These are phyloP conservation scores for Scomber japonicus DNA, from an alignment of 2,113 vertebrate genomes.

Conservation along the genomic window DNA sequence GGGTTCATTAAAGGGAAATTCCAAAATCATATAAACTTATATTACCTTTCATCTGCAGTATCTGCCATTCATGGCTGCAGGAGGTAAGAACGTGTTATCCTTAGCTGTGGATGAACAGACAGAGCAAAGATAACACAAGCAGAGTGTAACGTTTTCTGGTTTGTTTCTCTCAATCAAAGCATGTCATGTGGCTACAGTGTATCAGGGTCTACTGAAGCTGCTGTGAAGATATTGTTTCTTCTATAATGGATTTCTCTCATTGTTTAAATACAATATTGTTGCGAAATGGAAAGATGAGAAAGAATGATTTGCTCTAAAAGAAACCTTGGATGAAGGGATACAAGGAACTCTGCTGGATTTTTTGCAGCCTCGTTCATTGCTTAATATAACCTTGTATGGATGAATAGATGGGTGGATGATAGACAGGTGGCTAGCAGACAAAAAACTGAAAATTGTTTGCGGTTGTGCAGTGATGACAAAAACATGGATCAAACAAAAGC, in stretches of 20 bases:
- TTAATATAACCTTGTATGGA: neutral
- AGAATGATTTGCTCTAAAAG: too few relatives aligned
- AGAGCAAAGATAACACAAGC: too few relatives aligned
- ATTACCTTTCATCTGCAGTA: constrained; percentile 3
- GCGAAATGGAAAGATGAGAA: neutral
- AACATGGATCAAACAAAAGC: constrained; percentile 21
- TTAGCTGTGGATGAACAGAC: too few relatives aligned
- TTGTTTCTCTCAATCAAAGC: constrained; percentile 18
- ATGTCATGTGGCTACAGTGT: neutral
- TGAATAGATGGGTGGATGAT: neutral
- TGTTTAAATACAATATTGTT: neutral
- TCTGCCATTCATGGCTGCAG: neutral
- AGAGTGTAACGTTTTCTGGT: constrained; percentile 30
- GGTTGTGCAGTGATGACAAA: constrained; percentile 18
- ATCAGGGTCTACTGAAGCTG: neutral
- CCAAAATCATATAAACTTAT: neutral
- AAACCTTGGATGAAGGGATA: too few relatives aligned
- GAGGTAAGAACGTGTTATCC: constrained; percentile 23
- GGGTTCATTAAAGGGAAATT: constrained; percentile 7
- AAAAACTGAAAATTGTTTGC: neutral
- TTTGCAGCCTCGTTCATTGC: neutral
- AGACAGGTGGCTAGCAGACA: neutral
- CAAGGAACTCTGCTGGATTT: too few relatives aligned
- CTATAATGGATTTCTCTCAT: neutral
- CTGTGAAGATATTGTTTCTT: neutral